phyloP scores from a whole-genome alignment of 2,888 invertebrate genomes.

The Anthrax anthrax region DNA sequence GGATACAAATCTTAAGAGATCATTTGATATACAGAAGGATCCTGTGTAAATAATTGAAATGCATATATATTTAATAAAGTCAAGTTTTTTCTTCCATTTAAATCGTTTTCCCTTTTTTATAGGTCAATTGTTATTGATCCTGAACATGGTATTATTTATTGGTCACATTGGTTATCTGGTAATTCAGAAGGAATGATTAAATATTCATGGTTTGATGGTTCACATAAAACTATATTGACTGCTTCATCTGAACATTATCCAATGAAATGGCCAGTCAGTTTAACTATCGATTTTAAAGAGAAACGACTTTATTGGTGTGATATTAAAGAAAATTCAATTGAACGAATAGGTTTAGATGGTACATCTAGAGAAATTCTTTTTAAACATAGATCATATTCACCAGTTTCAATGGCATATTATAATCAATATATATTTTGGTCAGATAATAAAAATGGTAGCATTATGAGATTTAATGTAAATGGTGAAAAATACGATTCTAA shows the following conservation, averaged over 20 bases:
- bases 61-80: too few relatives aligned
- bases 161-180: constrained; percentile 52
- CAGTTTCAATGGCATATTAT: constrained; percentile 51
- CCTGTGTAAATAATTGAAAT: constrained; percentile 36
- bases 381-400: constrained; percentile 41
- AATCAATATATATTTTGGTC: constrained; percentile 53
- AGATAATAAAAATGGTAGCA: constrained; percentile 49
- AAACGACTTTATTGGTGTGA: constrained; percentile 59
- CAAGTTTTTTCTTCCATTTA: too few relatives aligned
- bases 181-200: constrained; percentile 44
- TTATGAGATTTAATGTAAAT: constrained; percentile 37
- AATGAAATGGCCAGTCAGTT: constrained; percentile 55
- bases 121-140: constrained; percentile 58
- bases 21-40: constrained; percentile 41
- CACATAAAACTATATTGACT: constrained; percentile 42
- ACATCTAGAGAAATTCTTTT: constrained; percentile 38
- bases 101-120: constrained; percentile 14
- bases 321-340: constrained; percentile 50
- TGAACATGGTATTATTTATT: constrained; percentile 56
- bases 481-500: constrained; percentile 13
- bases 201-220: constrained; percentile 61
- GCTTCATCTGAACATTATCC: constrained; percentile 44
- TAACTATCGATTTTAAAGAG: constrained; percentile 46
- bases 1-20: constrained; percentile 40
- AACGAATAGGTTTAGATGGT: constrained; percentile 46